These are phyloP conservation scores for Camelus bactrianus DNA, from an alignment of 2,113 vertebrate species.

Conservation along the genomic window DNA sequence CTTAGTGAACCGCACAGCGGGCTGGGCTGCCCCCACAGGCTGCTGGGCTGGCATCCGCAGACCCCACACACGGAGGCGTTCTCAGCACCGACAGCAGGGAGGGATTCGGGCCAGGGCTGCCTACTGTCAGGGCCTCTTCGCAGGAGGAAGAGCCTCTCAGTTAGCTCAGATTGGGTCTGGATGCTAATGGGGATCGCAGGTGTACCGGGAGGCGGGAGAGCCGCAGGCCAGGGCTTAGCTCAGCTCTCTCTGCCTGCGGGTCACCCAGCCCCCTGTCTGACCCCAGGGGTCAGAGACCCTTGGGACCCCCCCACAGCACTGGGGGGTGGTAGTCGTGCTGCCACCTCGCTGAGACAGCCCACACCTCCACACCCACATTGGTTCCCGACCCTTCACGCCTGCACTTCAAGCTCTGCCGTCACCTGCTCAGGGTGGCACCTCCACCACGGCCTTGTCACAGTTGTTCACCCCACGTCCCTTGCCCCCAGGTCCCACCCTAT, in stretches of 20 bases:
- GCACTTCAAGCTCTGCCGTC: background rate
- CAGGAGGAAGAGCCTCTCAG: background rate
- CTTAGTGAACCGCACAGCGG: fast-evolving
- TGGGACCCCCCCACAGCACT: background rate
- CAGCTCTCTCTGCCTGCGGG: too few species aligned
- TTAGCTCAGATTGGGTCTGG: background rate
- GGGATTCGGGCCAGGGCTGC: background rate
- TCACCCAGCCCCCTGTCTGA: background rate
- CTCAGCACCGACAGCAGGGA: background rate
- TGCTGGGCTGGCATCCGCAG: background rate
- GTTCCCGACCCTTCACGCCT: background rate
- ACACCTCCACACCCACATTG: too few species aligned
- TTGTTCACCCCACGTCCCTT: too few species aligned
- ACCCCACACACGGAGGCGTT: background rate
- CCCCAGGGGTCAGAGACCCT: too few species aligned
- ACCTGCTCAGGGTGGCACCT: background rate
- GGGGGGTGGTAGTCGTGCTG: background rate
- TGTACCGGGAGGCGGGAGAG: background rate
- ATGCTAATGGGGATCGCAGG: background rate
- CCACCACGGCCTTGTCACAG: background rate
- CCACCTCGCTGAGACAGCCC: background rate
- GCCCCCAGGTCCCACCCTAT: background rate
- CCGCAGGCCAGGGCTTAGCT: background rate
- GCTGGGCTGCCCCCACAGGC: background rate
- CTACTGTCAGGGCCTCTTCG: background rate